Base-by-base conservation (phyloP, 2,888 invertebrate species). In the Agonopterix heracliana region DNA sequence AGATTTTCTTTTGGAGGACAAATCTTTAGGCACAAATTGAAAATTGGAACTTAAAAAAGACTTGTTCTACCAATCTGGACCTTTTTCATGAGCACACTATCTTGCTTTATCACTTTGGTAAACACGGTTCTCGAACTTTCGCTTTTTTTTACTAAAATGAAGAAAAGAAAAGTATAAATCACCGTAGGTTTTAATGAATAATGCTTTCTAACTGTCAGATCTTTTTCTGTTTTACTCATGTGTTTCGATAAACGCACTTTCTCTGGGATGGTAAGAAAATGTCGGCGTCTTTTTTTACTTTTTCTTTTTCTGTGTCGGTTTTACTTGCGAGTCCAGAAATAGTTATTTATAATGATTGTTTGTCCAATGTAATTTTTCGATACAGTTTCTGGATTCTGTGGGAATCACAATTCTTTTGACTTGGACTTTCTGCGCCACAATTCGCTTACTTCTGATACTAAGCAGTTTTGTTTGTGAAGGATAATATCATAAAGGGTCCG, bases 241-340 rank as follows among this genome's bases (percentile, higher is more conserved):
- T 77, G 69, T 79, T 82, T 79, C 64, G 60, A 74, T 75, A 75
- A 75, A 74, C 71, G 81, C 84, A 83, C 83, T 76, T 67, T 76
- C 74, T 73, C 64, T 26, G 26, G 75, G 80, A 81, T 79, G 82
- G 83, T 85, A 83, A 83, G 81, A 76, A 78, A 82, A 79, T 81
- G 71, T 81, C 77, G 77, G 66, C 69, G 74, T 74, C 73, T 65
- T 70, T 63, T 67, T 68, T 42, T 67, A 57, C 26, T 58, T 53
- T 49, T 66, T 63, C 53, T 45, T 50, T 55, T 55, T 59, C 59
- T 65, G 53, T 67, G 57, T 64, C 7, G 1, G 56, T 65, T 69
- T 62, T 74, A 61, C 64, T 68, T 60, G 62, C 76, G 76, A 67
- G 62, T 75, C 70, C 81, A 82, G 80, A 83, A 82, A 81, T 71